Base-by-base conservation (phyloP, 2,888 invertebrate genomes). In the Drosophila suboccidentalis region DNA sequence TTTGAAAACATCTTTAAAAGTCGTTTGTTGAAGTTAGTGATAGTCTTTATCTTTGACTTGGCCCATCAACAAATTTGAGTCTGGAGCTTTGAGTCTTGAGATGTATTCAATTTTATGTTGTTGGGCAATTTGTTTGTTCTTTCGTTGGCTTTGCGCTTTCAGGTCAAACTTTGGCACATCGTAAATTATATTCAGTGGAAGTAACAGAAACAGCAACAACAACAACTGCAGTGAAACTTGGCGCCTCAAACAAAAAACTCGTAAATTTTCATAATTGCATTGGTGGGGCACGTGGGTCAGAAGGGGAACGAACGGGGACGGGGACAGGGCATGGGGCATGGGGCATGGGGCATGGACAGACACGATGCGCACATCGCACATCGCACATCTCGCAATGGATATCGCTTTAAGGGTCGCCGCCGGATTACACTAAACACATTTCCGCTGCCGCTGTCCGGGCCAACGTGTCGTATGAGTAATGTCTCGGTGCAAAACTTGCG, bases 221-320 rank as follows among this genome's bases (percentile, higher is more conserved):
- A 66, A 50, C 47, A 71, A 68, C 50, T 73, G 58, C 68, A 68
- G 29, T 47, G 54, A 64, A 84, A 77, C 77, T 81, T 84, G 75
- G 58, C 70, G 71, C 66, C 77, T 82, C 68, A 83, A 81, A 87
- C 78, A 84, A 78, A 82, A 88, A 72, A 22, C 83, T 88, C 87
- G 87, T 89, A 86, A 86, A 89, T 89, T 89, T 83, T 83, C 89
- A 89, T 89, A 84, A 86, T 84, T 84, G 84, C 87, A 87, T 89
- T 86, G 61, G 74, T 38, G 75, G 55, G 61, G 64, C 64, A 58
- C 26, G 38, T 34, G 46, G 29, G 17, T 26, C 8, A 17, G n/a
- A 22, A 64, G 53, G 65, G 13, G 46, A 13, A 29, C 59, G 10
- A 22, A 44, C 3, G 26, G 22, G 22, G 32, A 41, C 1, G 26